Evolutionary conservation across 2,113 vertebrate species (phyloP).

Genomic region (Tyrannus savana): DNA sequence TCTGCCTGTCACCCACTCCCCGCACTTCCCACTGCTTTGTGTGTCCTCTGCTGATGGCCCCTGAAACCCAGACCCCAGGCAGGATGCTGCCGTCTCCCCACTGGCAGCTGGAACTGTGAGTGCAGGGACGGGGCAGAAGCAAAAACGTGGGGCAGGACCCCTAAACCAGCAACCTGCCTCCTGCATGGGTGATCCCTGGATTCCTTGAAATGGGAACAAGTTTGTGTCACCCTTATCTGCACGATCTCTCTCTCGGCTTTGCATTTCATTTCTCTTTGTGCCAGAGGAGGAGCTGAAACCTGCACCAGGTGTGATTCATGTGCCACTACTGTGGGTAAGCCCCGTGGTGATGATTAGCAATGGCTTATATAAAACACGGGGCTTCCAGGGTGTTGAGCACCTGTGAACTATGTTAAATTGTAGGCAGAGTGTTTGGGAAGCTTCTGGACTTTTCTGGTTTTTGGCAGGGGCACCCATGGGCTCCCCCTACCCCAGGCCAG

Average conservation of each 20-base stretch:
- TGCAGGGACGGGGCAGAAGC: accelerated
- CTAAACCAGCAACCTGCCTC: background rate
- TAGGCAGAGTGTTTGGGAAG: background rate
- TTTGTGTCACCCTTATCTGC: background rate
- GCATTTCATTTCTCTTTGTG: background rate
- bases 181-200: background rate
- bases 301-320: background rate
- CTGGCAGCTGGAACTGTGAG: background rate
- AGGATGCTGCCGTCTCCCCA: background rate
- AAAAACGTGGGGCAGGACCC: accelerated
- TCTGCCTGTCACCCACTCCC: background rate
- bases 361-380: background rate
- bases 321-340: background rate
- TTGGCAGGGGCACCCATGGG: background rate
- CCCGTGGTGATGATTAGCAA: background rate
- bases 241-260: background rate
- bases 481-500: background rate
- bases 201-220: background rate
- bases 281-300: background rate
- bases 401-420: background rate
- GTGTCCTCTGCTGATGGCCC: background rate
- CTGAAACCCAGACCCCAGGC: background rate
- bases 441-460: background rate
- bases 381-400: background rate
- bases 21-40: accelerated